Conservation (phyloP, 2,797 vertebrate species). For the Gymnodraco acuticeps region DNA sequence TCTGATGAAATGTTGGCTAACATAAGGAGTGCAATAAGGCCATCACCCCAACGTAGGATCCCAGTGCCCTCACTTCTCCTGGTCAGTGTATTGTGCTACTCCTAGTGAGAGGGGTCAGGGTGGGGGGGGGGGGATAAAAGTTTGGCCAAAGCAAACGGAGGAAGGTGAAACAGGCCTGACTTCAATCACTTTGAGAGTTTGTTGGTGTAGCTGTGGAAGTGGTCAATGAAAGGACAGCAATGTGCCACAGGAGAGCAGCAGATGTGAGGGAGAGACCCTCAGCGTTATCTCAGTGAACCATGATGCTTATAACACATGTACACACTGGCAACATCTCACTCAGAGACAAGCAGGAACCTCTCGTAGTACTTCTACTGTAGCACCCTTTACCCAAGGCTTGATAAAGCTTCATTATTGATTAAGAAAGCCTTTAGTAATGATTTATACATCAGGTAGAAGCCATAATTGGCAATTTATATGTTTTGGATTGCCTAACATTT, state of each 20-base stretch:
- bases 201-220: slow-evolving; percentile 70
- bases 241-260: slow-evolving; percentile 34
- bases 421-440: not conserved
- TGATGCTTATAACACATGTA: slow-evolving; percentile 7
- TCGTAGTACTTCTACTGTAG: not conserved
- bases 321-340: not conserved
- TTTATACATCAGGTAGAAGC: not conserved
- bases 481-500: too few species aligned
- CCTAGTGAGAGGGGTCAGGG: slow-evolving; percentile 38
- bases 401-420: not conserved
- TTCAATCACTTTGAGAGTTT: slow-evolving; percentile 45
- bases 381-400: not conserved
- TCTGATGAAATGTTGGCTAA: not conserved
- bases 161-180: slow-evolving; percentile 54
- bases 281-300: slow-evolving; percentile 4
- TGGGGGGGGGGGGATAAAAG: slow-evolving; percentile 41
- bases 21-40: too few species aligned
- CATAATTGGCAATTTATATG: too few species aligned
- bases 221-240: slow-evolving; percentile 55
- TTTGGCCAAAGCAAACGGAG: slow-evolving; percentile 50
- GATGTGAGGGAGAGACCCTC: slow-evolving; percentile 26
- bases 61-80: not conserved
- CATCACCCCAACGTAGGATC: not conserved
- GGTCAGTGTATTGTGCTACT: slow-evolving; percentile 18
- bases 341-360: not conserved